Base-by-base conservation (phyloP, 2,113 vertebrate genomes). In the Cynoglossus semilaevis region DNA sequence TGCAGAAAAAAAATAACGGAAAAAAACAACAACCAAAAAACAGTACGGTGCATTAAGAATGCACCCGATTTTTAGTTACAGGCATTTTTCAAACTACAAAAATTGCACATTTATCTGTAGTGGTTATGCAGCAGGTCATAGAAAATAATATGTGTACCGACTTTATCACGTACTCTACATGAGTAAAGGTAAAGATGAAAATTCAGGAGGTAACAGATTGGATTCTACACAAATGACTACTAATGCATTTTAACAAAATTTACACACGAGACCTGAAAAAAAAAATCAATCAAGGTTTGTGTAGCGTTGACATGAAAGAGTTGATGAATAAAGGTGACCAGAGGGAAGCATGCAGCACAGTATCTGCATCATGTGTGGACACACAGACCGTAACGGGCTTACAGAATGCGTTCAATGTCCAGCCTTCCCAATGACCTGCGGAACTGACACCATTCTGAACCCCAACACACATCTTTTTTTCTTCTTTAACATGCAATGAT, bases 31-130 rank as follows among this genome's bases (percentile, higher is more conserved):
- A 67, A 78, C 44, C 43, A 67, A 76, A 70, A 10, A 83, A 64
- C 46, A 77, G 74, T 62, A 78, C 73, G 84, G 74, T 80, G 80
- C 67, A 69, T 83, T 77, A 70, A 79, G 84, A 86, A 86, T 83
- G 79, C 83, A 86, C 67, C 82, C 77, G 85, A 49, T 81, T 64
- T 63, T 61, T 59, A 65, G 47, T 72, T 43, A 78, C 87, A 86
- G 77, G 69, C 63, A 46, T 59, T 40, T 47, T 47, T 37, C 69
- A 53, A 47, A 70, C 65, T 82, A 75, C 59, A 67, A 65, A 62
- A 16, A 59, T 11, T 74, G 22, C 45, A 79, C 75, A 51, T 16
- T 12, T 49, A 47, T 44, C 54, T 58, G 58, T 43, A 52, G 60
- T 58, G 71, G 46, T 75, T 72, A 74, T 72, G 69, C 15, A 75